Conservation (phyloP, 1,140 invertebrate species). For the Agraylea sexmaculata region DNA sequence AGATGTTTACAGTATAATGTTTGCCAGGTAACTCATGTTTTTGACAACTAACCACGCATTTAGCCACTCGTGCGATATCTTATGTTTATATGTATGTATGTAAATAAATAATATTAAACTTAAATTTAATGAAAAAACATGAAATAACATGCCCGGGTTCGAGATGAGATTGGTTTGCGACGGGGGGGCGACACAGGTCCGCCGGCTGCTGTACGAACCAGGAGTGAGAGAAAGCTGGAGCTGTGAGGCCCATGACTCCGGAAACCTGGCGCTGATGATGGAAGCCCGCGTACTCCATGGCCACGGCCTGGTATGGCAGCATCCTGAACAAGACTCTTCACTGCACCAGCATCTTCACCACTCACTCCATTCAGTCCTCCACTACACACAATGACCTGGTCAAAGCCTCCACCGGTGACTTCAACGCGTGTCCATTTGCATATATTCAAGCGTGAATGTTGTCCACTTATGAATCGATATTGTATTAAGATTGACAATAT, state of each 20-base stretch:
- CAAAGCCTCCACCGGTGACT: slow-evolving; percentile 4
- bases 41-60: too few relatives aligned
- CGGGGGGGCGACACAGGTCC: slow-evolving; percentile 72
- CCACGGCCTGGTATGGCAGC: slow-evolving; percentile 78
- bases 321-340: slow-evolving; percentile 36
- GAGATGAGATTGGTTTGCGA: slow-evolving; percentile 66
- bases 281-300: slow-evolving; percentile 81
- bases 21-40: too few relatives aligned
- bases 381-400: neutral
- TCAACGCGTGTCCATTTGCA: slow-evolving; percentile 15
- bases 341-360: neutral
- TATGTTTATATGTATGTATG: too few relatives aligned
- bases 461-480: too few relatives aligned
- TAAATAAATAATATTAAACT: too few relatives aligned
- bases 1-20: too few relatives aligned
- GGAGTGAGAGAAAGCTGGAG: slow-evolving; percentile 72
- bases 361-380: neutral
- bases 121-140: too few relatives aligned
- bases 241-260: slow-evolving; percentile 46
- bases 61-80: too few relatives aligned
- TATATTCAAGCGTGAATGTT: too few relatives aligned
- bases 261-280: slow-evolving; percentile 50
- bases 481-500: too few relatives aligned
- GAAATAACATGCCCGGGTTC: slow-evolving; percentile 78
- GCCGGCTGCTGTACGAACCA: slow-evolving; percentile 78